These are phyloP conservation scores for Sebastes oblongus DNA, from an alignment of 2,797 vertebrate genomes.

Conservation along the genomic window DNA sequence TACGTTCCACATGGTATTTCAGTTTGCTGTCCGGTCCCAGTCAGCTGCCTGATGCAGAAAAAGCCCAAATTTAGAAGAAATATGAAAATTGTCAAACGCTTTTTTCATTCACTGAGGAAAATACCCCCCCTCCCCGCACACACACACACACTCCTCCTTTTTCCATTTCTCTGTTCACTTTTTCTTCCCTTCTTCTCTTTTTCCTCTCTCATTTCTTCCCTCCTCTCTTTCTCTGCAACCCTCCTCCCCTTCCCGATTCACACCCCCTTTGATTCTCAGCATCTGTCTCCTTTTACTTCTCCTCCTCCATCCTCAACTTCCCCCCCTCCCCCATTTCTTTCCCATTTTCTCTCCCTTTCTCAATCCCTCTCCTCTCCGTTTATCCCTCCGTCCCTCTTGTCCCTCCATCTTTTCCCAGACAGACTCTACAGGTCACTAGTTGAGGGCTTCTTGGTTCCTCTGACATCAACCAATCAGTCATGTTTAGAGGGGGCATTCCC, in stretches of 20 bases:
- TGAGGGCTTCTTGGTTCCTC: conserved; percentile 76
- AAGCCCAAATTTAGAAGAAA: conserved; percentile 71
- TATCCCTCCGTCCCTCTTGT: background rate
- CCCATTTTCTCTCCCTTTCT: background rate
- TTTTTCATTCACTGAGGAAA: background rate
- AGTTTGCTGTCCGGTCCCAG: conserved; percentile 2
- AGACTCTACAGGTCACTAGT: conserved; percentile 88
- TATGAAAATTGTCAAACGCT: conserved; percentile 35
- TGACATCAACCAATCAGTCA: conserved; percentile 82
- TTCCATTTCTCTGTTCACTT: background rate
- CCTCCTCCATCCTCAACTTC: background rate
- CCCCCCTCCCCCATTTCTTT: background rate
- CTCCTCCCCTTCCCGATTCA: background rate
- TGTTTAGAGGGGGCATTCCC: conserved; percentile 49
- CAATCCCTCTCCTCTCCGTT: background rate
- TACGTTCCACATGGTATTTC: conserved; percentile 38
- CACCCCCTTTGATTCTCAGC: background rate
- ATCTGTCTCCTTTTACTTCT: background rate
- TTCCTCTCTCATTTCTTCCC: background rate
- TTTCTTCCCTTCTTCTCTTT: background rate
- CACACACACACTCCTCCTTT: background rate
- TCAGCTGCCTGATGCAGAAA: conserved; percentile 34
- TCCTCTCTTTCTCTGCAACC: background rate
- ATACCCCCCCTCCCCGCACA: background rate
- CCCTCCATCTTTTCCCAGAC: conserved; percentile 67